These are phyloP conservation scores for Cladopsammia gracilis DNA, from an alignment of 64 coral and sea anemone species.

Conservation along the genomic window DNA sequence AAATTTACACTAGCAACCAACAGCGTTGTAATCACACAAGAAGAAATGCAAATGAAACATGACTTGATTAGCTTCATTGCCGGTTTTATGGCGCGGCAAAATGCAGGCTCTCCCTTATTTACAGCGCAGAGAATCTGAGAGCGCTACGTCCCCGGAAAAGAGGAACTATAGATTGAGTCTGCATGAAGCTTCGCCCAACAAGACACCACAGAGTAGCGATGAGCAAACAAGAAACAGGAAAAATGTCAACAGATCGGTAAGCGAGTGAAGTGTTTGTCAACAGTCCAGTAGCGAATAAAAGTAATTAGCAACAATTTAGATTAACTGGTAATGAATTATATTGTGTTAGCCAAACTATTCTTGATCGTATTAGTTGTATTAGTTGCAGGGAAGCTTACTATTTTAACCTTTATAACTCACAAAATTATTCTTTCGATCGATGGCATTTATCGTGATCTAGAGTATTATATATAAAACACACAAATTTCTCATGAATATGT, in stretches of 20 bases:
- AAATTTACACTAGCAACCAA: slow-evolving; percentile 25
- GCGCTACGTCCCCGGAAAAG: slow-evolving; percentile 28
- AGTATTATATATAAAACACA: no score
- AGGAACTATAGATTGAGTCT: slow-evolving; percentile 59
- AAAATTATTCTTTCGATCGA: no score
- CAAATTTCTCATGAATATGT: no score
- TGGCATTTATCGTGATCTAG: no score
- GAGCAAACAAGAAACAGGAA: background rate
- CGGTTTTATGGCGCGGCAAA: slow-evolving; percentile 21
- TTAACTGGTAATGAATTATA: background rate
- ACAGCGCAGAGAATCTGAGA: slow-evolving; percentile 51
- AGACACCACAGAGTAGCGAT: slow-evolving; percentile 1
- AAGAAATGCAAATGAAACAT: background rate
- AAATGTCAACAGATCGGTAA: slow-evolving; percentile 53
- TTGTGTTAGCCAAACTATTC: background rate
- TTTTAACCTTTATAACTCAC: no score
- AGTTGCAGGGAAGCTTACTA: no score
- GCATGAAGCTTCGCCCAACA: background rate
- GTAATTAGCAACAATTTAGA: background rate
- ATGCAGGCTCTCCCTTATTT: slow-evolving; percentile 72
- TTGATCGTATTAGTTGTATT: no score
- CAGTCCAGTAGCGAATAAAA: background rate
- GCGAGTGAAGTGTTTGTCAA: slow-evolving; percentile 38
- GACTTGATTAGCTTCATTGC: background rate
- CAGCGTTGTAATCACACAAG: background rate